phyloP scores from a whole-genome alignment of 2,113 vertebrate genomes.

The Clarias macrocephalus region DNA sequence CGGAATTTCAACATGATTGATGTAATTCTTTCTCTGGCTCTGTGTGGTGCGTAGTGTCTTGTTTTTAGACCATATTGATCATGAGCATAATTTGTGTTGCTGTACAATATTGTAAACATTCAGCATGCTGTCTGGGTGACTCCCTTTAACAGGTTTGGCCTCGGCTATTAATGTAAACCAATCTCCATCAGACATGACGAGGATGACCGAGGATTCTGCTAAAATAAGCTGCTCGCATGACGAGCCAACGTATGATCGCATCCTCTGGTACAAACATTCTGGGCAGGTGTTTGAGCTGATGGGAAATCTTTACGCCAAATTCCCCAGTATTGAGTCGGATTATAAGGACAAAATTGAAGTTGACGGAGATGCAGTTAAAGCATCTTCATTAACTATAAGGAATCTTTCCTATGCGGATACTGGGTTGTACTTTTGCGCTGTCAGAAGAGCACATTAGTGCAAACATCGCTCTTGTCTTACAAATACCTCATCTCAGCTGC shows the following conservation, averaged over 20 bases:
- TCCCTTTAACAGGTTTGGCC: neutral
- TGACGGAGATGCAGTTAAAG: neutral
- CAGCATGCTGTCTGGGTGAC: neutral
- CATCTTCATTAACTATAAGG: neutral
- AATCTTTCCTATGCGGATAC: neutral
- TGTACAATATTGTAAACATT: neutral
- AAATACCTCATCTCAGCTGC: neutral
- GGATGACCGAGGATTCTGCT: neutral
- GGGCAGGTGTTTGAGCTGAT: neutral
- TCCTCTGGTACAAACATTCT: slow-evolving; percentile 1
- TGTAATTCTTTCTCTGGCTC: neutral
- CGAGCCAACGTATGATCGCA: neutral
- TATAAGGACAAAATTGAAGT: neutral
- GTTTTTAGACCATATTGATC: neutral
- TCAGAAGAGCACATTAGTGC: neutral
- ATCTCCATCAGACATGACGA: neutral
- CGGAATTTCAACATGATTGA: neutral
- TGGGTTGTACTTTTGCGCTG: neutral
- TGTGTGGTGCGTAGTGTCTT: neutral
- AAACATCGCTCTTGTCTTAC: neutral
- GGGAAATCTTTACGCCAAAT: neutral
- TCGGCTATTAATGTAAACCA: neutral
- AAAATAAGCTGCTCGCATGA: neutral
- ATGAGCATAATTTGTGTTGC: neutral
- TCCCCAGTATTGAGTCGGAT: neutral